Conservation (phyloP, 2,797 vertebrate species). For the Cyprinodon diabolis region DNA sequence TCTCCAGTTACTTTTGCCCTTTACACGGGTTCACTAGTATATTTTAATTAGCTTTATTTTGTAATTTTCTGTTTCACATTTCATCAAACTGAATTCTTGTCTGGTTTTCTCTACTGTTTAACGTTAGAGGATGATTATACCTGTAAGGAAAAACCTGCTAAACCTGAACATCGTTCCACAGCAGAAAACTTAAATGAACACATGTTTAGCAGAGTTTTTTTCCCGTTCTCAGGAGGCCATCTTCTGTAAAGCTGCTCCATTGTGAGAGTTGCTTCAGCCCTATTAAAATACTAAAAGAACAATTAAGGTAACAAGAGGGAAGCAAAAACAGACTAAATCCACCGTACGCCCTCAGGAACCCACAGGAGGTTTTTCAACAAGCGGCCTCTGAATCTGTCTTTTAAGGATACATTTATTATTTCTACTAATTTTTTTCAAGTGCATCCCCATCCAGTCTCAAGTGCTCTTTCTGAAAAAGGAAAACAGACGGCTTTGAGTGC, state of each 20-base stretch:
- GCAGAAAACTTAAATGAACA: not conserved
- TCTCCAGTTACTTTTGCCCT: not conserved
- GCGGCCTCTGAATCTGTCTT: slow-evolving; percentile 5
- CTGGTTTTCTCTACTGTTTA: not conserved
- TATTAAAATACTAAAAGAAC: slow-evolving; percentile 41
- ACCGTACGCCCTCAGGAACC: slow-evolving; percentile 15
- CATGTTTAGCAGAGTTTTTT: slow-evolving; percentile 8
- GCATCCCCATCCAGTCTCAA: not conserved
- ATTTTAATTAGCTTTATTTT: not conserved
- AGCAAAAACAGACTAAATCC: slow-evolving; percentile 37
- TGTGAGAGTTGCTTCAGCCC: slow-evolving; percentile 42
- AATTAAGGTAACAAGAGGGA: slow-evolving; percentile 42
- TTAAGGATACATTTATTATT: not conserved
- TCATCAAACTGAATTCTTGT: too few species aligned
- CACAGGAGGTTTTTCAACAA: slow-evolving; percentile 19
- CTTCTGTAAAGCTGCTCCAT: slow-evolving; percentile 2
- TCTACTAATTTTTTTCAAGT: slow-evolving; percentile 16
- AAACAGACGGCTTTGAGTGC: not conserved
- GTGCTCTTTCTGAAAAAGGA: not conserved
- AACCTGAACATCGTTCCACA: not conserved
- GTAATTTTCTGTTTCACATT: not conserved
- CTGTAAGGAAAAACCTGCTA: not conserved
- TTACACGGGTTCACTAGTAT: not conserved
- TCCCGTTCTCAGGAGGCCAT: slow-evolving; percentile 15
- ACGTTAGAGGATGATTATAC: not conserved